Percentiles rank a stretch among this genome's conserved stretches.
Evolutionary conservation across 2,113 vertebrate genomes (phyloP).

Genomic region (Cichladusa arquata): DNA sequence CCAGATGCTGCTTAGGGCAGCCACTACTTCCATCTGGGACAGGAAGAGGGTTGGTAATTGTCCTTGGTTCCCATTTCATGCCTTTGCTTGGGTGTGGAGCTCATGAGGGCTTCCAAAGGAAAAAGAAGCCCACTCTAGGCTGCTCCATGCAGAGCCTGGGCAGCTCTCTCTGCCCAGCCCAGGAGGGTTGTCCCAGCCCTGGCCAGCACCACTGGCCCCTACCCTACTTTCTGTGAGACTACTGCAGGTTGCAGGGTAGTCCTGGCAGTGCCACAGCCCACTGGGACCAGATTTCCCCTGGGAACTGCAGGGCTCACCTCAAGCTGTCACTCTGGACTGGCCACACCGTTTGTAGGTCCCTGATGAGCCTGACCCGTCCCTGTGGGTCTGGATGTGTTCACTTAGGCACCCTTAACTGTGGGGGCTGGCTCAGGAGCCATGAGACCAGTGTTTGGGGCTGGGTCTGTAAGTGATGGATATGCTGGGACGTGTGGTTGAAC

Average conservation of each 20-base stretch:
- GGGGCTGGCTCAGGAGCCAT: not conserved
- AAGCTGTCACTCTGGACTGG: not conserved
- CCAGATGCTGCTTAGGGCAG: not conserved
- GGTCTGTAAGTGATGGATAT: not conserved
- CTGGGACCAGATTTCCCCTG: fast-evolving
- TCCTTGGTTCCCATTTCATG: not conserved
- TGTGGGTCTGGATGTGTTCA: not conserved
- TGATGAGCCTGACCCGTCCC: not conserved
- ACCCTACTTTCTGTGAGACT: fast-evolving
- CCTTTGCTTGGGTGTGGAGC: not conserved
- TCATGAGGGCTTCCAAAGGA: not conserved
- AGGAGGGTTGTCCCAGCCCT: fast-evolving
- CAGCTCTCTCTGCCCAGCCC: not conserved
- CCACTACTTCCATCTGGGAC: not conserved
- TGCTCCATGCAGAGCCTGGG: not conserved
- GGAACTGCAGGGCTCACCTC: not conserved
- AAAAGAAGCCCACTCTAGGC: not conserved
- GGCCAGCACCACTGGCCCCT: not conserved
- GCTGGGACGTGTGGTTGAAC: not conserved
- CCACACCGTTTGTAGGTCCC: not conserved
- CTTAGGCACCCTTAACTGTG: not conserved
- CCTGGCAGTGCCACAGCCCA: fast-evolving
- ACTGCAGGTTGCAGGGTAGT: not conserved
- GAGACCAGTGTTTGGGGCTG: not conserved
- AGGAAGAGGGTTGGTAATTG: not conserved